Evolutionary conservation across 2,797 vertebrate genomes (phyloP).

Genomic region (Chlorospingus flavigularis): DNA sequence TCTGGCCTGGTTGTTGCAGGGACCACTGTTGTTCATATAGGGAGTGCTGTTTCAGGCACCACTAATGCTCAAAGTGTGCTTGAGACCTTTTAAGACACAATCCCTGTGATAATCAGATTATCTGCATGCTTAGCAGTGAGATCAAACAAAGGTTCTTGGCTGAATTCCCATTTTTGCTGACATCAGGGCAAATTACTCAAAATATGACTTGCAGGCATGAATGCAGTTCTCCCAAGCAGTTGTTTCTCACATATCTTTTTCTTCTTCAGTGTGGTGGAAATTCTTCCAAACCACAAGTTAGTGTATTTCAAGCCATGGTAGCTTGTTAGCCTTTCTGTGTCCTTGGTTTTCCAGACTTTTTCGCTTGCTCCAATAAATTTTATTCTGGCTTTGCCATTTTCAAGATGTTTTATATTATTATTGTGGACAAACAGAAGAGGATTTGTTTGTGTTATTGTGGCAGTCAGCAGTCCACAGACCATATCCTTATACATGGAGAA

Average conservation of each 20-base stretch:
- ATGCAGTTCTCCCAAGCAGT: neutral
- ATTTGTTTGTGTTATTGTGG: neutral
- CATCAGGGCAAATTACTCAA: neutral
- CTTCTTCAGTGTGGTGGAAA: neutral
- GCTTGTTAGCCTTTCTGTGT: neutral
- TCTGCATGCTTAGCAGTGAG: neutral
- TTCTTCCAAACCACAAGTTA: neutral
- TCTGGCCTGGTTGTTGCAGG: neutral
- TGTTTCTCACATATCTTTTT: neutral
- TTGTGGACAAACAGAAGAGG: neutral
- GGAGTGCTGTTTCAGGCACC: neutral
- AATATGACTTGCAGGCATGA: neutral
- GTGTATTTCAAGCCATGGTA: neutral
- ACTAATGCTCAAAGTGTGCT: rapidly evolving
- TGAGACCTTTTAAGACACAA: neutral
- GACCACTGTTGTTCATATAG: neutral
- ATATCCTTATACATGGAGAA: neutral
- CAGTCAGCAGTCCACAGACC: neutral
- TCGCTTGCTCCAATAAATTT: neutral
- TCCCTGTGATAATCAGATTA: neutral
- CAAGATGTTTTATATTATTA: neutral
- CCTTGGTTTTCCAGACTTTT: neutral
- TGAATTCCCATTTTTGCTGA: neutral
- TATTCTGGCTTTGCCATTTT: neutral
- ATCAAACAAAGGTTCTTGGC: neutral